Percentiles rank a stretch among this genome's conserved stretches.
These are phyloP conservation scores for Knipowitschia caucasica DNA, from an alignment of 2,797 vertebrate genomes.

Conservation along the genomic window DNA sequence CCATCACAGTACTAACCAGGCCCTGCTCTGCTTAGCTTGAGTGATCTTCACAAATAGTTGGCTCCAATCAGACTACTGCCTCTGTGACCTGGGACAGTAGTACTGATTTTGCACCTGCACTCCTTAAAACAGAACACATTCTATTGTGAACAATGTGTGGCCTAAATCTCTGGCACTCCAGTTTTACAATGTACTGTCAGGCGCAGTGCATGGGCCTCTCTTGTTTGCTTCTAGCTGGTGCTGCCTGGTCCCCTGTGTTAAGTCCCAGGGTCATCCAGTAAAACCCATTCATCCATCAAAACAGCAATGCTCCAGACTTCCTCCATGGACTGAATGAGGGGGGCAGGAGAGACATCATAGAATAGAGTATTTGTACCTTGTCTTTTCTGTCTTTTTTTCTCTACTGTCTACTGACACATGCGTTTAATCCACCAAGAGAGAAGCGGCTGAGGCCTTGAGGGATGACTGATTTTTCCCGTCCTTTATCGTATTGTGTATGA, in stretches of 20 bases:
- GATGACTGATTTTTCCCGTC: slow-evolving; percentile 38
- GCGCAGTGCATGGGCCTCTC: slow-evolving; percentile 24
- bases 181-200: slow-evolving; percentile 25
- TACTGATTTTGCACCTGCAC: neutral
- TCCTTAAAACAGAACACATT: neutral
- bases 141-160: slow-evolving; percentile 3
- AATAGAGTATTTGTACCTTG: slow-evolving; percentile 26
- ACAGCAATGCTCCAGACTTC: slow-evolving; percentile 47
- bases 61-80: too few species aligned
- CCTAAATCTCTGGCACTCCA: slow-evolving; percentile 18
- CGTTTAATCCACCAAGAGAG: slow-evolving; percentile 51
- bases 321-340: slow-evolving; percentile 16
- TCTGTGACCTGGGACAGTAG: too few species aligned
- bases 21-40: too few species aligned
- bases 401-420: slow-evolving; percentile 44
- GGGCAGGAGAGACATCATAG: slow-evolving; percentile 20
- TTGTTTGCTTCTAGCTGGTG: slow-evolving; percentile 52
- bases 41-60: too few species aligned
- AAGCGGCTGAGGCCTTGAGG: slow-evolving; percentile 35
- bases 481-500: slow-evolving; percentile 46
- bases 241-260: slow-evolving; percentile 44
- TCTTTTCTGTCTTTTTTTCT: slow-evolving; percentile 27
- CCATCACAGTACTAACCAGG: too few species aligned
- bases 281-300: slow-evolving; percentile 66
- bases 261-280: slow-evolving; percentile 50